Evolutionary conservation across 2,113 vertebrate genomes (phyloP), one percentile per base, ranked within the genome.

Genomic region (Syrrhaptes paradoxus): DNA sequence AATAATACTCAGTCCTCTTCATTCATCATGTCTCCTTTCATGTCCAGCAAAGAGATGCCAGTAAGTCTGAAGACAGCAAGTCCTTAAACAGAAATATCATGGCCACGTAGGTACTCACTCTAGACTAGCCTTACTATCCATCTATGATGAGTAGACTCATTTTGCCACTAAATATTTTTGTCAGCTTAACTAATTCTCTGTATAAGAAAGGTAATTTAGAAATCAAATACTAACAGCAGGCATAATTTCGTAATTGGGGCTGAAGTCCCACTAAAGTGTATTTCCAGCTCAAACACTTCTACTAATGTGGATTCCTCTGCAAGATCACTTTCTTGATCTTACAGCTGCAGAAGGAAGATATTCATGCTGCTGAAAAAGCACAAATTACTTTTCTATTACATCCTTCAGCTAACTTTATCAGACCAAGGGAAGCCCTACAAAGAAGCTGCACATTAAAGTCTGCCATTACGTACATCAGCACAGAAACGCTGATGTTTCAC

Each of bases 61-160:
- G 25, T 19, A 43, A 54, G 61, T 45, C 29, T 15, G 20, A 66
- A 34, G 2, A 34, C 32, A 62, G 32, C 17, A 19, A 68, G 26
- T 11, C 31, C 43, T 38, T 46, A 9, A 29, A 48, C 49, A 83
- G 58, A 46, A 89, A 10, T 28, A 43, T 14, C 28, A 20, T 0
- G 0, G 41, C 20, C 75, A 70, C 0, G 0, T 1, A 31, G 41
- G 29, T n/a, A 17, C 31, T 58, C 4, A 0, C n/a, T 34, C 34
- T 6, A 49, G 11, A 57, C 5, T 11, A 71, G 74, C 29, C 77
- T 20, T 12, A 6, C 43, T 10, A 24, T 3, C 46, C 49, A 59
- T 8, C 72, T 10, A 1, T 0, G 4, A 55, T 1, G 10, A 77
- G 31, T 10, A 52, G 24, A 6, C 14, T 59, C 18, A 8, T 66